Evolutionary conservation across 2,888 invertebrate species (phyloP).

Genomic region (Sinohyriopsis cumingii): DNA sequence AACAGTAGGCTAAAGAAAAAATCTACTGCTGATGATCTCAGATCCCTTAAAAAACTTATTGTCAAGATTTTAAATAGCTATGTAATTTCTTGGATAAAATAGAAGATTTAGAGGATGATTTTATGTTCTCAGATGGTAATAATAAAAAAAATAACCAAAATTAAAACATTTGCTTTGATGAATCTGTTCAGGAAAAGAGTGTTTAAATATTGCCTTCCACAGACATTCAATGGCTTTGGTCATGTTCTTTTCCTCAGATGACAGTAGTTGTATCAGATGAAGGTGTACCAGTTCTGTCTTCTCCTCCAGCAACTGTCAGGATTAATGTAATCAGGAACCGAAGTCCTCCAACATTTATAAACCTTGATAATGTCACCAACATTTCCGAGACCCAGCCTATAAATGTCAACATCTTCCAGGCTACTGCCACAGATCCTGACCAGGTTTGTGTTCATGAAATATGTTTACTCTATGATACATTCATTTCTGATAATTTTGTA

Average conservation of each 20-base stretch:
- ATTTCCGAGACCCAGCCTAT: constrained; percentile 21
- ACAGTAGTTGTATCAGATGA: constrained; percentile 56
- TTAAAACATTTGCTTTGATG: too few relatives aligned
- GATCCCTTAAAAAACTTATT: too few relatives aligned
- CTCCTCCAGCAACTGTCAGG: constrained; percentile 16
- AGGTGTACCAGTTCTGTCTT: constrained; percentile 41
- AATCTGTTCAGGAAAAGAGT: too few relatives aligned
- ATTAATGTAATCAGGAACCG: constrained; percentile 38
- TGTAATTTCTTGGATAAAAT: too few relatives aligned
- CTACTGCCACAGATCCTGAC: constrained; percentile 29
- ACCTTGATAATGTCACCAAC: constrained; percentile 19
- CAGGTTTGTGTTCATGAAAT: constrained; percentile 7
- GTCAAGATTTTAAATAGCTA: too few relatives aligned
- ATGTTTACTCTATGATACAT: too few relatives aligned
- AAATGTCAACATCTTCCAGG: constrained; percentile 14
- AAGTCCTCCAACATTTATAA: constrained; percentile 30
- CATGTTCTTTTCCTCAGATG: constrained; percentile 42
- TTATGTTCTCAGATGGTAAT: too few relatives aligned
- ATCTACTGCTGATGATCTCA: too few relatives aligned
- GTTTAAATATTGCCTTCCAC: too few relatives aligned
- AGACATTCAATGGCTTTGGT: background rate
- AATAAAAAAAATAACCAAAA: too few relatives aligned
- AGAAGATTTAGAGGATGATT: too few relatives aligned
- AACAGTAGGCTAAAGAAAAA: too few relatives aligned
- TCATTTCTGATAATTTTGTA: background rate